Percentiles rank a stretch among this genome's conserved stretches.
phyloP scores from a whole-genome alignment of 2,888 invertebrate genomes.

The Tipula unca region DNA sequence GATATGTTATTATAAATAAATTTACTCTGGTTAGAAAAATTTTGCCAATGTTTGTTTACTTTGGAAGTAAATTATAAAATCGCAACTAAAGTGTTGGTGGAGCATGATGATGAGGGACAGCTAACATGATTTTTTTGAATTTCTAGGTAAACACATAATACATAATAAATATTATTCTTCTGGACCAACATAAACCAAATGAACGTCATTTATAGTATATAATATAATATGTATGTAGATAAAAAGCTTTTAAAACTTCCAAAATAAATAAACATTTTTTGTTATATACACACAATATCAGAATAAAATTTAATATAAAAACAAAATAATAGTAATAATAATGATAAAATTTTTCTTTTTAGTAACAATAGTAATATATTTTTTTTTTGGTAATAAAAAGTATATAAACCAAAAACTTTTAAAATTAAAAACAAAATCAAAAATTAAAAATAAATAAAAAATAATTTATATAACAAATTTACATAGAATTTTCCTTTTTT shows the following conservation, averaged over 20 bases:
- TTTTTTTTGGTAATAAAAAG: conserved; percentile 14
- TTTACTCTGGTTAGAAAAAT: not conserved
- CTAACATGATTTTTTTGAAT: not conserved
- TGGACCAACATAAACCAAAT: not conserved
- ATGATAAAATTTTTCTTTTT: conserved; percentile 9
- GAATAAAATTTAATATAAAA: not conserved
- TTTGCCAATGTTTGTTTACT: not conserved
- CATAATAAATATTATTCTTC: not conserved
- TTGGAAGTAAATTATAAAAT: not conserved
- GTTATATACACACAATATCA: not conserved
- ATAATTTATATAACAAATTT: not conserved
- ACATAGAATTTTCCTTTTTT: not conserved
- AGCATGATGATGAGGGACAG: not conserved
- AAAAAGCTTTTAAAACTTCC: not conserved
- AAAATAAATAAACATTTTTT: not conserved
- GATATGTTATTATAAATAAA: not conserved
- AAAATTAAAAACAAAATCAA: not conserved
- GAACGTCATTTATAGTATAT: not conserved
- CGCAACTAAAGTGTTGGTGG: not conserved
- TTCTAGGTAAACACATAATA: not conserved
- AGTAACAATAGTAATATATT: conserved; percentile 8
- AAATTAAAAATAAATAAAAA: not conserved
- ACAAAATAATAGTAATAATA: not conserved
- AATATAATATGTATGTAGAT: no score
- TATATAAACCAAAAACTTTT: not conserved